These are phyloP conservation scores for Plutella xylostella DNA, from an alignment of 2,888 invertebrate species.

Conservation along the genomic window DNA sequence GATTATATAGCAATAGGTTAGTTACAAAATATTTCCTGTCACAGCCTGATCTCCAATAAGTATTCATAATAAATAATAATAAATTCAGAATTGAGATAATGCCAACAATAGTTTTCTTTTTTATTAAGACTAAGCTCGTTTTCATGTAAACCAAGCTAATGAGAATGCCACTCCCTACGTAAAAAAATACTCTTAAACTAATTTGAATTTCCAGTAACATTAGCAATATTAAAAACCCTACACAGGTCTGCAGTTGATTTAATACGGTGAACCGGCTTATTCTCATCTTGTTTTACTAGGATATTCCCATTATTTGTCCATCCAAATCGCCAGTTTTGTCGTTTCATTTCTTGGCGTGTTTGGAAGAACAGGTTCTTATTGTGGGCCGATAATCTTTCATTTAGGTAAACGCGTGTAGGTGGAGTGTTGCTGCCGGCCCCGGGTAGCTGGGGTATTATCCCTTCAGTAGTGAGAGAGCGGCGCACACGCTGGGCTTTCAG, in stretches of 20 bases:
- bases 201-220: not conserved
- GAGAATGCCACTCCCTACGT: too few species aligned
- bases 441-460: not conserved
- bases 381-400: not conserved
- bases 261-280: not conserved
- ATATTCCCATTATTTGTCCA: not conserved
- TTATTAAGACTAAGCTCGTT: too few species aligned
- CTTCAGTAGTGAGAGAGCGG: conserved; percentile 1
- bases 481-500: not conserved
- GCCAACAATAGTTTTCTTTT: too few species aligned
- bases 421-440: not conserved
- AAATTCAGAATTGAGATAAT: too few species aligned
- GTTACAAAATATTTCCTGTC: too few species aligned
- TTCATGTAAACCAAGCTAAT: too few species aligned
- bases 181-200: too few species aligned
- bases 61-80: too few species aligned
- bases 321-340: not conserved
- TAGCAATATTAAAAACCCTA: not conserved
- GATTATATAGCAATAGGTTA: too few species aligned
- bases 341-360: not conserved
- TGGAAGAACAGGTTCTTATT: not conserved
- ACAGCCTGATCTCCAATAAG: too few species aligned
- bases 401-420: not conserved
- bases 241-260: not conserved
- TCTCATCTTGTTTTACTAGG: not conserved